Conservation (phyloP, 1,140 invertebrate genomes). For the Drosophila bifasciata region DNA sequence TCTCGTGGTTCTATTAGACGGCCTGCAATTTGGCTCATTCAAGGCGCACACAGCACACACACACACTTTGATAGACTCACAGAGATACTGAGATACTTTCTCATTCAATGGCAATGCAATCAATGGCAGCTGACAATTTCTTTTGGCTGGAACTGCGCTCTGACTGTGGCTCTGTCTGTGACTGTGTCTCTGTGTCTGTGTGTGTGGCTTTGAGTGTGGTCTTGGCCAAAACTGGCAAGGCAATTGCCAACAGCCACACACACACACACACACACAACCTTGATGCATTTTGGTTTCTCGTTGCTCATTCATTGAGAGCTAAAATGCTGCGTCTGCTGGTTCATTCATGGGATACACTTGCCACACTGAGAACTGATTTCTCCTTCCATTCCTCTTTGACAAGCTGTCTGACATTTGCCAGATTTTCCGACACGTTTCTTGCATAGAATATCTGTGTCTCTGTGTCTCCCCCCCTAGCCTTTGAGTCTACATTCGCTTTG, state of each 20-base stretch:
- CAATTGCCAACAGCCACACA: constrained; percentile 32
- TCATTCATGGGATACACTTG: constrained; percentile 53
- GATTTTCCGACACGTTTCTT: constrained; percentile 69
- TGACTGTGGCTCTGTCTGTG: background rate
- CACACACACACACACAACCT: constrained; percentile 29
- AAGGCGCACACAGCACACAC: background rate
- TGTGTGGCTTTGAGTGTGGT: constrained; percentile 10
- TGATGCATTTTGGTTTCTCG: constrained; percentile 53
- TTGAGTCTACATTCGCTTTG: background rate
- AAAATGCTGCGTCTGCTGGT: constrained; percentile 44
- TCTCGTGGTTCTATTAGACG: constrained; percentile 30
- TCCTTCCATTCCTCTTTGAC: constrained; percentile 37
- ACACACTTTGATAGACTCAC: too few relatives aligned
- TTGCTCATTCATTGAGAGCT: constrained; percentile 29
- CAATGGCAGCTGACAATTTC: constrained; percentile 54
- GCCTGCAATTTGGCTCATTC: constrained; percentile 58
- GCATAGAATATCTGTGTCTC: constrained; percentile 49
- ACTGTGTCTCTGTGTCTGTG: background rate
- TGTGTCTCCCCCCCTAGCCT: background rate
- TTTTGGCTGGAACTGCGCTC: background rate
- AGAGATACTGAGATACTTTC: constrained; percentile 11
- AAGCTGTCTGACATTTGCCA: constrained; percentile 65
- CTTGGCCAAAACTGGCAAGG: constrained; percentile 32
- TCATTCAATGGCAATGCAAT: constrained; percentile 50
- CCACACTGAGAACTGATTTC: constrained; percentile 19